Percentiles rank a stretch among this genome's conserved stretches.
phyloP scores from a whole-genome alignment of 2,888 invertebrate genomes.

The Chrysomela aeneicollis region DNA sequence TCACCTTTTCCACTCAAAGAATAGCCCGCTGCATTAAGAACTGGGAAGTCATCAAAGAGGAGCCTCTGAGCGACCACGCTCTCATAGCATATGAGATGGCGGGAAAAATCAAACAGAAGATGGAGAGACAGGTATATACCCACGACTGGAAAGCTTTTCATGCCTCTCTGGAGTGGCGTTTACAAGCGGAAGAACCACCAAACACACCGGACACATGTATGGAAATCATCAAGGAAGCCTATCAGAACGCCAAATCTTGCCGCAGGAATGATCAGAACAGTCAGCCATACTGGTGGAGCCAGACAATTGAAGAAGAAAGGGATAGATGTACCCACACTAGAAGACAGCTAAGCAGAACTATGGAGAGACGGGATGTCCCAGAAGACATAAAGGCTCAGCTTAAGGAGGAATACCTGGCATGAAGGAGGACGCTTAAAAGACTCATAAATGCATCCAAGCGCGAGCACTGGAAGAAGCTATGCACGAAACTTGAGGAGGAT shows the following conservation, averaged over 20 bases:
- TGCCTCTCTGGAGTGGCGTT: not conserved
- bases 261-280: not conserved
- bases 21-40: not conserved
- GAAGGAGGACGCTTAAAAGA: not conserved
- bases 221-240: not conserved
- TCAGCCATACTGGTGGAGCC: not conserved
- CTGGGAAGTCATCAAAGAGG: conserved; percentile 4
- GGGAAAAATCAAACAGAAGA: not conserved
- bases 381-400: not conserved
- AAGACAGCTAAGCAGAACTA: not conserved
- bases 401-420: not conserved
- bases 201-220: not conserved
- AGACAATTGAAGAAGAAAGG: not conserved
- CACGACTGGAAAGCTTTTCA: not conserved
- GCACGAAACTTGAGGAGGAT: not conserved
- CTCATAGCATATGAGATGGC: not conserved
- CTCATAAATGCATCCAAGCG: not conserved
- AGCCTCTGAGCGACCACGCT: conserved; percentile 5
- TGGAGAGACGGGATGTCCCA: not conserved
- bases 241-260: not conserved
- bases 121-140: not conserved
- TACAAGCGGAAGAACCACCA: too few relatives aligned
- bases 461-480: conserved; percentile 1
- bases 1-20: not conserved
- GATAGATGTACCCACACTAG: not conserved